Conservation (phyloP, 2,888 invertebrate species). For the Tyria jacobaeae region DNA sequence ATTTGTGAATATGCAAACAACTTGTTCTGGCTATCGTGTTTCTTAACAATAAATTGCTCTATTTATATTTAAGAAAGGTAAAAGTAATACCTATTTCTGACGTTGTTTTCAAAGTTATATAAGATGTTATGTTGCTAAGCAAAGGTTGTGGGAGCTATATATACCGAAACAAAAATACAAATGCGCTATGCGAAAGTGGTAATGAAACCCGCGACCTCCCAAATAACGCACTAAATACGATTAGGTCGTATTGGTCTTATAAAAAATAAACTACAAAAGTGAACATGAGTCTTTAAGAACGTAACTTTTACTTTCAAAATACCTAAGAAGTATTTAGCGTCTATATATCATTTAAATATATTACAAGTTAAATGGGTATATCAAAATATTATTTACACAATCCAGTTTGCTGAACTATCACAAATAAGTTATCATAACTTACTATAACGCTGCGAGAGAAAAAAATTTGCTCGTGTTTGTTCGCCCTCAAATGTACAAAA, state of each 20-base stretch:
- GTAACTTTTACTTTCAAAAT: not conserved
- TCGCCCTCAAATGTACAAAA: conserved; percentile 60
- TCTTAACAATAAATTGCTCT: conserved; percentile 52
- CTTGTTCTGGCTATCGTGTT: conserved; percentile 77
- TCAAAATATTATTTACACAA: conserved; percentile 67
- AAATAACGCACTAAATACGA: too few species aligned
- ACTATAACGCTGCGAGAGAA: conserved; percentile 65
- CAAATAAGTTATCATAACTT: conserved; percentile 77
- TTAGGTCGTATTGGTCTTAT: too few species aligned
- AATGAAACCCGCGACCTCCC: too few species aligned
- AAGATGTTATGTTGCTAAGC: too few species aligned
- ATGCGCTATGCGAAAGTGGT: too few species aligned
- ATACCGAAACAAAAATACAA: too few species aligned
- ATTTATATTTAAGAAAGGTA: not conserved
- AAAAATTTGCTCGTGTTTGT: conserved; percentile 71
- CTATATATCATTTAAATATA: conserved; percentile 37
- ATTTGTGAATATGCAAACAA: conserved; percentile 80
- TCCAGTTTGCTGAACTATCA: conserved; percentile 65
- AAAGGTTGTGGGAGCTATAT: too few species aligned
- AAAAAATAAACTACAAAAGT: too few species aligned
- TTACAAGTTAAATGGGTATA: conserved; percentile 62
- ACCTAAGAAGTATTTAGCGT: conserved; percentile 13
- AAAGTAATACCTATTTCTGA: not conserved
- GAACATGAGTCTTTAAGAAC: too few species aligned
- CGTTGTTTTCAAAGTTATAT: not conserved